Evolutionary conservation across 1,140 invertebrate genomes (phyloP), one percentile per base, ranked within the genome.

Genomic region (Anadara kagoshimensis): DNA sequence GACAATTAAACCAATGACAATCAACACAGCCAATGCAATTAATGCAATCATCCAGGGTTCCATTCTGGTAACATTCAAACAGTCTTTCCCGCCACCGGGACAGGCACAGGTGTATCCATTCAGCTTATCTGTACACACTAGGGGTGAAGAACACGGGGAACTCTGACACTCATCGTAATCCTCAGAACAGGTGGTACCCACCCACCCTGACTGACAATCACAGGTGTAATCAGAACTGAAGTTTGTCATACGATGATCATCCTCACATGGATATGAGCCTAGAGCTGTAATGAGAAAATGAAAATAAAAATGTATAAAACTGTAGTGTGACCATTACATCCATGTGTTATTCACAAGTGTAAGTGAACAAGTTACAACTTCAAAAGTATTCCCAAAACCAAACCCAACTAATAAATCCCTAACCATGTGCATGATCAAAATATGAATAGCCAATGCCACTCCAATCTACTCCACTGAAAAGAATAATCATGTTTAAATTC

Each of bases 181-280:
- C 83, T 92, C 92, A 86, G 98, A 95, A 89, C 98, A 99, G 74
- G 92, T 90, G 36, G 92, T 89, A 44, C 97, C 97, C 20, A 93
- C 93, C 85, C 94, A 98, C 0, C 97, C 97, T 84, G 95, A 93
- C 0, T 92, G 92, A 83, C 96, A 98, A 72, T 93, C 94, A 87
- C 96, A 98, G 73, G 93, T 69, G 85, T 97, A 97, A 58, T 81
- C 68, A 41, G 14, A 7, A 11, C 70, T 63, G 51, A 75, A 78
- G 29, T 58, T 64, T 8, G 57, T 57, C 3, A 53, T 64, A 18
- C 72, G 47, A 3, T 51, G 44, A 22, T 45, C 8, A 36, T 78
- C 54, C 8, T 71, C 36, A 51, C 76, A 78, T 11, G 68, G 65
- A 44, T 75, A 78, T 24, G 58, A 44, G 45, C 56, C 43, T 22